Conservation (phyloP, 2,888 invertebrate genomes). For the Tenthredo distinguenda region DNA sequence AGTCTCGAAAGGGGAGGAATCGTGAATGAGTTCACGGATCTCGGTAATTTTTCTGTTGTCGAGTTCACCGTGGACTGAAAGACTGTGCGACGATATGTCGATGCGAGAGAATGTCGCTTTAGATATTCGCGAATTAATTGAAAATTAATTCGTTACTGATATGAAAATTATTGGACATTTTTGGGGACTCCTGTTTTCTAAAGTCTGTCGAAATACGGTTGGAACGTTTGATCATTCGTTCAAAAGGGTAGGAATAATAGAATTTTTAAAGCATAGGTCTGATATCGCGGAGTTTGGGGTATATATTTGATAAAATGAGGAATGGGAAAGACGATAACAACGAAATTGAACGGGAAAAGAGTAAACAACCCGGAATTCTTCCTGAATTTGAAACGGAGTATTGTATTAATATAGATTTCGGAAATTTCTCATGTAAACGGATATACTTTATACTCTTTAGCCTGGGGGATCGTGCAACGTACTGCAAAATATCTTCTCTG, state of each 20-base stretch:
- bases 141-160: neutral
- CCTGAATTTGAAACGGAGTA: slow-evolving; percentile 47
- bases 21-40: neutral
- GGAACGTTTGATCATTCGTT: neutral
- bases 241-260: slow-evolving; percentile 11
- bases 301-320: neutral
- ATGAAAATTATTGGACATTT: neutral
- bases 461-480: neutral
- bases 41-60: neutral
- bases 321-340: slow-evolving; percentile 20
- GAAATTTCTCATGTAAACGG: slow-evolving; percentile 47
- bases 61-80: neutral
- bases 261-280: neutral
- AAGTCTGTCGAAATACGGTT: neutral
- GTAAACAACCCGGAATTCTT: slow-evolving; percentile 43
- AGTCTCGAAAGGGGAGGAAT: neutral
- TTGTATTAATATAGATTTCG: slow-evolving; percentile 47
- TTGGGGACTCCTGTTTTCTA: neutral
- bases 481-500: neutral
- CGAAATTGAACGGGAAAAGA: slow-evolving; percentile 34
- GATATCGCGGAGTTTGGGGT: neutral
- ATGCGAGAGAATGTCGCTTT: neutral
- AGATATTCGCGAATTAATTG: neutral
- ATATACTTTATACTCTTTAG: neutral
- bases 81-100: neutral